Conservation (phyloP, 2,113 vertebrate species). For the Hypocryptadius cinnamomeus region DNA sequence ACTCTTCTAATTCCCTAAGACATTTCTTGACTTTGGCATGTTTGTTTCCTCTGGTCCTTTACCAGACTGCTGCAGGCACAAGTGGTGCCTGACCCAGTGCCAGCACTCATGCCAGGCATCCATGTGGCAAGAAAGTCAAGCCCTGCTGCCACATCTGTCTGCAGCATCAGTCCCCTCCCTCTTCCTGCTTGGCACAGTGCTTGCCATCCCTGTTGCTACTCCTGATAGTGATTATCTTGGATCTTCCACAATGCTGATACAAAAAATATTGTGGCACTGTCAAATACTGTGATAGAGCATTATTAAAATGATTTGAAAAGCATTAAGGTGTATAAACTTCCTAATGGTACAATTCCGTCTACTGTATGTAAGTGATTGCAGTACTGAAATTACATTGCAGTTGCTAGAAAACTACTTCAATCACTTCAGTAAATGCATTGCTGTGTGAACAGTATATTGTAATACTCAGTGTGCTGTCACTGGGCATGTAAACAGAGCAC, state of each 20-base stretch:
- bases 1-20: not conserved
- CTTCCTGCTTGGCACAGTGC: not conserved
- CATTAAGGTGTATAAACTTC: not conserved
- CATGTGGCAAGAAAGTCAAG: not conserved
- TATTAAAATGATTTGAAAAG: not conserved
- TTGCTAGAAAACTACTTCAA: not conserved
- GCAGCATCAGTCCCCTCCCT: not conserved
- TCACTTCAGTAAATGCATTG: not conserved
- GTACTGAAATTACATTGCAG: not conserved
- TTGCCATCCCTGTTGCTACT: not conserved
- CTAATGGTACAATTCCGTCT: not conserved
- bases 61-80: not conserved
- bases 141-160: not conserved
- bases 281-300: not conserved
- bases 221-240: not conserved
- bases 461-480: not conserved
- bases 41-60: not conserved
- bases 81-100: not conserved
- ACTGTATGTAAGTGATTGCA: not conserved
- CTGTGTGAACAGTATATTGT: not conserved
- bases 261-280: not conserved
- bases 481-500: not conserved
- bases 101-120: not conserved
- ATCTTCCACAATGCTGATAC: not conserved
- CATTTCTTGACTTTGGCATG: not conserved